Evolutionary conservation across 1,140 invertebrate species (phyloP), one percentile per base, ranked within the genome.

Genomic region (Papilio polyxenes): DNA sequence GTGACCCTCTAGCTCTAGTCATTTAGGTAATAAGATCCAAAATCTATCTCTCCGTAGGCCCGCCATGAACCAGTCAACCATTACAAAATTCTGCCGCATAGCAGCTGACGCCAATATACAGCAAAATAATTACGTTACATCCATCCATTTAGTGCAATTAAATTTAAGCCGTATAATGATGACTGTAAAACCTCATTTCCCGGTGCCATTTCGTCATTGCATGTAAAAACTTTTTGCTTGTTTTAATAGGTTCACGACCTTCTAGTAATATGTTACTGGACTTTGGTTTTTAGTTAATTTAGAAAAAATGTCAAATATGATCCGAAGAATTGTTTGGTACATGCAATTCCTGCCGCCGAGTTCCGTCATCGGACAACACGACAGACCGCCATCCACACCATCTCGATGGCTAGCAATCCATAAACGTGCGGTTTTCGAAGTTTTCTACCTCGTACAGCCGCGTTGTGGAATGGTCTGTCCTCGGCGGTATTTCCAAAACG

Each of bases 191-290:
- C 37, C 75, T 37, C 11, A 56, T 53, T 51, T 77, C 6, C 20
- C 6, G 1, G 23, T 56, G 56, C 31, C 6, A 15, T 51, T 77
- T 4, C 23, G 7, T 51, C 23, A 31, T 53, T 49, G 5, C 75
- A 10, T 77, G 51, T 37, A 56, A 15, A 72, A 72, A 31, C 48
- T 56, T 77, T 77, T 77, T 49, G 51, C 75, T 77, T 31, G 23
- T 77, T n/a, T 15, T 51, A 31, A 20, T 31, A 11, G 75, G 75
- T 77, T 20, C 23, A 77, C 75, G 75, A 51, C 75, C 75, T 77
- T 53, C 20, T 65, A 31, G 62, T 65, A 65, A 65, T 65, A 65
- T 31, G 65, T 69, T 23, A 72, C 37, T 31, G 4, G 31, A 53
- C 20, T 53, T 1, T 31, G 48, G 3, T 31, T 31, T 51, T 37